Evolutionary conservation across 2,888 invertebrate species (phyloP), one percentile per base, ranked within the genome.

Genomic region (Zygaena filipendulae): DNA sequence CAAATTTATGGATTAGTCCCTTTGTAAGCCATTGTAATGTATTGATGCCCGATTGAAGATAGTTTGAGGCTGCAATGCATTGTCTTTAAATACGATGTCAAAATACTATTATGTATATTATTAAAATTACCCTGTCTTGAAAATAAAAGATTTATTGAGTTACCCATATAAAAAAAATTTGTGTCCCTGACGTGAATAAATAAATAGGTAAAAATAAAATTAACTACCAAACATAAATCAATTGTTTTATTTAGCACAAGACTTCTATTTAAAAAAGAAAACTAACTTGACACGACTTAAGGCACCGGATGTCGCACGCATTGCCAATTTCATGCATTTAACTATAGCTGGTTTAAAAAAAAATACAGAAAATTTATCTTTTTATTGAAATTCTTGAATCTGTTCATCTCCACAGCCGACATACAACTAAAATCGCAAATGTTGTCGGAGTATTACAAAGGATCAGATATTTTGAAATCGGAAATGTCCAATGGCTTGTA

Each of bases 381-480:
- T n/a, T n/a, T n/a, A n/a, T n/a, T n/a, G n/a, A n/a, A n/a, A n/a
- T n/a, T n/a, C n/a, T n/a, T n/a, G n/a, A n/a, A n/a, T n/a, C n/a
- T n/a, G n/a, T n/a, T n/a, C n/a, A n/a, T n/a, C n/a, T n/a, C n/a
- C n/a, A n/a, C n/a, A n/a, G n/a, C n/a, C n/a, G n/a, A n/a, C n/a
- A n/a, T n/a, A n/a, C n/a, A n/a, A n/a, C 16, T 16, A 23, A 27
- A 9, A 11, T 14, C 27, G 14, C 33, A 34, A 32, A 38, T 36
- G 33, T 37, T 39, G 39, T 47, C 50, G 47, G 52, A 41, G 50
- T 49, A 53, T 53, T 47, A 63, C 62, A 68, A 64, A 60, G 56
- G 59, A 62, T 68, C 61, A 53, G 62, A 70, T 66, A 63, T 63
- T 59, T 66, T 59, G 55, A 62, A 63, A 61, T 61, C 59, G 53